A percentile compares a stretch with the other conserved stretches of the same genome.
phyloP scores from a whole-genome alignment of 1,140 invertebrate genomes.

The Listronotus bonariensis region DNA sequence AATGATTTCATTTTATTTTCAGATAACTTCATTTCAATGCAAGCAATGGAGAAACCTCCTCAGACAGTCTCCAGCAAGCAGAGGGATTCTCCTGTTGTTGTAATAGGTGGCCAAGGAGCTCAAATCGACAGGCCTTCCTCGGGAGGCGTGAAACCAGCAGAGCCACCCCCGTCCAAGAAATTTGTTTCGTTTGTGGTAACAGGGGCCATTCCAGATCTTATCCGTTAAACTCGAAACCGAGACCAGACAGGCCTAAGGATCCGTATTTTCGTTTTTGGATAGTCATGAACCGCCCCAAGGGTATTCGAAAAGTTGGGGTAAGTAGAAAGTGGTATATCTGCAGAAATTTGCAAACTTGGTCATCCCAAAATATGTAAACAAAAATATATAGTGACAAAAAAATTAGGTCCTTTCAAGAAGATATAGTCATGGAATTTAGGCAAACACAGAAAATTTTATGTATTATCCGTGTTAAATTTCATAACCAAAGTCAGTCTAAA shows the following conservation, averaged over 20 bases:
- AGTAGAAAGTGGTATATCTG: too few relatives aligned
- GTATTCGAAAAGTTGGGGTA: constrained; percentile 56
- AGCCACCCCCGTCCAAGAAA: constrained; percentile 40
- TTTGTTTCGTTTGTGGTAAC: constrained; percentile 88
- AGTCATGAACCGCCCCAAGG: constrained; percentile 82
- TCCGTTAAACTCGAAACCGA: constrained; percentile 70
- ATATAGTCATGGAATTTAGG: too few relatives aligned
- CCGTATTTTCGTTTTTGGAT: constrained; percentile 89
- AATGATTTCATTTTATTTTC: too few relatives aligned
- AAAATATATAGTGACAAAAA: too few relatives aligned
- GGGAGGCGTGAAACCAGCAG: constrained; percentile 4
- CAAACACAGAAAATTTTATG: too few relatives aligned
- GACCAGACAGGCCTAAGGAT: constrained; percentile 64
- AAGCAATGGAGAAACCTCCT: constrained; percentile 14
- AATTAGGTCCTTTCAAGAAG: too few relatives aligned
- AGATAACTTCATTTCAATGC: constrained; percentile 4
- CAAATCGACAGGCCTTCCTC: constrained; percentile 5
- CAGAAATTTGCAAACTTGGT: too few relatives aligned
- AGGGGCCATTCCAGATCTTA: constrained; percentile 71
- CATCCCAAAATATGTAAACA: too few relatives aligned
- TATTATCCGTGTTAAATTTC: too few relatives aligned
- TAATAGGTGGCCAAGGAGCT: not conserved
- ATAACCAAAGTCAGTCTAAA: too few relatives aligned
- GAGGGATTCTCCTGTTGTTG: constrained; percentile 13
- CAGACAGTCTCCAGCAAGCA: not conserved